Base-by-base conservation (phyloP, 2,888 invertebrate genomes). In the Allygus modestus region DNA sequence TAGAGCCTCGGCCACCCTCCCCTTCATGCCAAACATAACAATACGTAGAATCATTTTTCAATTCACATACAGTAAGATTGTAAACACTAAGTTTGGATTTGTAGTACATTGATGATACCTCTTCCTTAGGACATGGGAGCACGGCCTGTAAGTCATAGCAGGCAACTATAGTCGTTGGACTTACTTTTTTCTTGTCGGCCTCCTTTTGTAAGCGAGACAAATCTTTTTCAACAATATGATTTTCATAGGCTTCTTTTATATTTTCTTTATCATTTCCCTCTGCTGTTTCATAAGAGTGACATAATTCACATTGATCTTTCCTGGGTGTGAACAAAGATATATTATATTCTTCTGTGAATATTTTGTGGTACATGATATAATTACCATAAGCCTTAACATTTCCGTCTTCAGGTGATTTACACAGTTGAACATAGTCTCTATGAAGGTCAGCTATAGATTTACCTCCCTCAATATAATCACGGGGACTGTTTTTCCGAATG, bases 111-210 rank as follows among this genome's bases (percentile, higher is more conserved):
- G 87, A 84, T 26, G 88, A 89, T 33, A 87, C 86, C 82, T 89
- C 86, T 46, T 89, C 89, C 81, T 87, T 86, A 37, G 89, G 89
- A 77, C 87, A 87, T 20, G 88, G 88, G 61, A 89, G 87, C 0
- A 89, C 89, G 46, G 89, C 89, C 85, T 90, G 88, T 84, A 89
- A 85, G 82, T 89, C 89, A 85, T 87, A 89, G 43, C 87, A 87
- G 43, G 88, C 87, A 26, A 89, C 85, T 1, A 86, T 82, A 69
- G 28, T 71, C 41, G 46, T 65, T 75, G 84, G 84, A 61, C 65
- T 84, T 81, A 85, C 84, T 73, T 75, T 86, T 81, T 88, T 83
- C 84, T 87, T 88, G 85, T 89, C 89, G 81, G 51, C 85, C 69
- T 85, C 87, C 86, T 89, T 89, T 85, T 88, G 86, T 81, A 82